Percentiles rank a stretch among this genome's conserved stretches.
Conservation (phyloP, 2,113 vertebrate species). For the Nannobrachium achirus region DNA sequence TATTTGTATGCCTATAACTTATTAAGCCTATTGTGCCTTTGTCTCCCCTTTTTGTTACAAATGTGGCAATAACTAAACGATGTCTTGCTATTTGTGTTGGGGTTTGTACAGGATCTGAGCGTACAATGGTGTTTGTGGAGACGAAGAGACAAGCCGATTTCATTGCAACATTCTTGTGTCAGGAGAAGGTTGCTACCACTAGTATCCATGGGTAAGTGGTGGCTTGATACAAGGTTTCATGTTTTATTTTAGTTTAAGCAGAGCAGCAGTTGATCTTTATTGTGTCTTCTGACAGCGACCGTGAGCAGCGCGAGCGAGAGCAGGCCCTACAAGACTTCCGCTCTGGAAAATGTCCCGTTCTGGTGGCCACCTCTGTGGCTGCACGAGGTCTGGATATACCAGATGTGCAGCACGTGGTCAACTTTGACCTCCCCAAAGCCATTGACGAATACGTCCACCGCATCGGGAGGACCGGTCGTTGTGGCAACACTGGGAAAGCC, state of each 20-base stretch:
- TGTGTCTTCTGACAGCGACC: conserved; percentile 78
- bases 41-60: no score
- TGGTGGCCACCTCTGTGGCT: conserved; percentile 95
- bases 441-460: conserved; percentile 95
- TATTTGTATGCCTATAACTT: no score
- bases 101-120: conserved; percentile 86
- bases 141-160: conserved; percentile 94
- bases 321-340: conserved; percentile 88
- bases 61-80: no score
- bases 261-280: neutral
- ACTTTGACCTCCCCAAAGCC: conserved; percentile 89
- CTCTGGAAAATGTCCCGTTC: conserved; percentile 85
- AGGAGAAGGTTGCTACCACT: conserved; percentile 89
- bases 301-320: conserved; percentile 91
- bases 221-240: neutral
- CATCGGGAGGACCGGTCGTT: conserved; percentile 94
- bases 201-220: conserved; percentile 91
- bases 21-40: no score
- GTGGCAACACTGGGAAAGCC: conserved; percentile 90
- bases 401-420: conserved; percentile 93
- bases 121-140: conserved; percentile 94
- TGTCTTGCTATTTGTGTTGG: no score
- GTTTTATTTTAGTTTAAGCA: no score
- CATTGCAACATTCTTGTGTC: conserved; percentile 90
- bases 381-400: conserved; percentile 94